Conservation (phyloP, 1,140 invertebrate species). For the Pygmarrhopalites habei region DNA sequence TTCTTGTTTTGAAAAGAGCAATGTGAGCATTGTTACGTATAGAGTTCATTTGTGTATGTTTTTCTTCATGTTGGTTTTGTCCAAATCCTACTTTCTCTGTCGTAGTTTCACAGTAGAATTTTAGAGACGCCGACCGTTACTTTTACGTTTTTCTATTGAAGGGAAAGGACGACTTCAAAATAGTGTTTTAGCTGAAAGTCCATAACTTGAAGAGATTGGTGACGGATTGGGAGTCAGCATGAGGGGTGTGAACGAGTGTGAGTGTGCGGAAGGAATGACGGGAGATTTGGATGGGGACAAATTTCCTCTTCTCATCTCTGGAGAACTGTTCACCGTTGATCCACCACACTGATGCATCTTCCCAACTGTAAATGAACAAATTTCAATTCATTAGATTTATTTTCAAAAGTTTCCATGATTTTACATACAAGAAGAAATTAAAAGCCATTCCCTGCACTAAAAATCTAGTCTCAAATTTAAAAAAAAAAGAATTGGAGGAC, state of each 20-base stretch:
- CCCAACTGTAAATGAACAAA: conserved; percentile 28
- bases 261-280: conserved; percentile 37
- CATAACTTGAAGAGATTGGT: conserved; percentile 37
- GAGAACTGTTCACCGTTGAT: conserved; percentile 29
- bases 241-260: conserved; percentile 37
- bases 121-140: too few relatives aligned
- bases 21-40: too few relatives aligned
- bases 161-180: conserved; percentile 27
- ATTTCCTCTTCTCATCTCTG: conserved; percentile 31
- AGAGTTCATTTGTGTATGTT: too few relatives aligned
- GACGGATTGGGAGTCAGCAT: conserved; percentile 40
- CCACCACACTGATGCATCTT: conserved; percentile 38
- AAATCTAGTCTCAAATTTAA: neutral
- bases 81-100: too few relatives aligned
- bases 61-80: too few relatives aligned
- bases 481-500: too few relatives aligned
- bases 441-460: neutral
- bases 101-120: too few relatives aligned
- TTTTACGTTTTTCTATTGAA: too few relatives aligned
- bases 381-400: neutral
- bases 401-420: too few relatives aligned
- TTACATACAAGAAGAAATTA: too few relatives aligned
- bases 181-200: conserved; percentile 38
- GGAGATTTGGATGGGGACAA: conserved; percentile 39
- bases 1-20: too few relatives aligned